These are phyloP conservation scores for Vultur gryphus DNA, from an alignment of 2,797 vertebrate species.

Conservation along the genomic window DNA sequence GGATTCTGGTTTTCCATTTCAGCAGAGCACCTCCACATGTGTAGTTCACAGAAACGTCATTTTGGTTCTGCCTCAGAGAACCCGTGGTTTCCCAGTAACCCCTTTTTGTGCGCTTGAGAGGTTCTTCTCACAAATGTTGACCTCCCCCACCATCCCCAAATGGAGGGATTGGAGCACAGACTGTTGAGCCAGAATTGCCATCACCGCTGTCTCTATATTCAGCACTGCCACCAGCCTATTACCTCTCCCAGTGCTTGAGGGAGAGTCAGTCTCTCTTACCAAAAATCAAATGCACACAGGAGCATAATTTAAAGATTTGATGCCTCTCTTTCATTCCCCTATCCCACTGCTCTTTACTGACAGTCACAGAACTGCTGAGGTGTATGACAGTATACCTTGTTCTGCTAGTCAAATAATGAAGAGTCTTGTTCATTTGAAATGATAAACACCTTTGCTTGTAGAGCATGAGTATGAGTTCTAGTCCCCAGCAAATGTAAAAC, in stretches of 20 bases:
- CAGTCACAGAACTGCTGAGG: not conserved
- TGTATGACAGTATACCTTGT: not conserved
- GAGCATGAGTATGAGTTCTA: not conserved
- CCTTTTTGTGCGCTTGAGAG: not conserved
- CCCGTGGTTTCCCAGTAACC: not conserved
- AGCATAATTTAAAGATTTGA: not conserved
- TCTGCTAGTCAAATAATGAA: not conserved
- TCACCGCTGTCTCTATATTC: not conserved
- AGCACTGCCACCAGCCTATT: not conserved
- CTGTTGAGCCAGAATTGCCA: not conserved
- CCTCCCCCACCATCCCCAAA: not conserved
- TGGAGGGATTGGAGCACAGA: not conserved
- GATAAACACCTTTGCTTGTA: not conserved
- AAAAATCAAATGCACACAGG: not conserved
- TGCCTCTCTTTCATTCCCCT: not conserved
- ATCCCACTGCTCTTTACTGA: not conserved
- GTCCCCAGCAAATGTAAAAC: not conserved
- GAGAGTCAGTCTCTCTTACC: not conserved
- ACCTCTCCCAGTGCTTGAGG: not conserved
- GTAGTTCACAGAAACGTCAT: accelerated
- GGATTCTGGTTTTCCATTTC: not conserved
- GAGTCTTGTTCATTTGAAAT: not conserved
- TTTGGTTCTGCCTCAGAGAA: not conserved
- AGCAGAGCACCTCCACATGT: not conserved
- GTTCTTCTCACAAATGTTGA: not conserved